Evolutionary conservation across 2,888 invertebrate genomes (phyloP), one percentile per base, ranked within the genome.

Genomic region (Artemia sinica): DNA sequence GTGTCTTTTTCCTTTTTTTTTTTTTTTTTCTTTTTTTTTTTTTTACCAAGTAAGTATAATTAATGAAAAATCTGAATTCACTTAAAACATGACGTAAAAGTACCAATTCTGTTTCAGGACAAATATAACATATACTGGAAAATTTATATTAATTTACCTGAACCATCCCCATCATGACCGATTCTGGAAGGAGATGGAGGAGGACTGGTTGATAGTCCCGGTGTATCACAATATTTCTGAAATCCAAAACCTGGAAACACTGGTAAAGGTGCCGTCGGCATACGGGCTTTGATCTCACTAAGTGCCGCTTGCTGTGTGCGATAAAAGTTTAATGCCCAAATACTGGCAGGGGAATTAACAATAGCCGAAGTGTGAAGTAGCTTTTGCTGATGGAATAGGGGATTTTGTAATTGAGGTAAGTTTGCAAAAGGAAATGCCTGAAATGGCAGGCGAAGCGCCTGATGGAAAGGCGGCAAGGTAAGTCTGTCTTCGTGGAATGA

Each of bases 281-380:
- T 58, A n/a, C 63, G 9, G 8, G 63, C 63, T 28, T 58, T 58
- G 14, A 58, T 58, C 28, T 58, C 63, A 58, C 63, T 58, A 8
- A 58, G 63, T 28, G 63, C 63, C 63, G 63, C 63, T 58, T 58
- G 63, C 63, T 58, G 63, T 28, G 63, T 18, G 9, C 63, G n/a
- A 28, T 58, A 58, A 9, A 58, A 10, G 28, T 58, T 58, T 28
- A 58, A 10, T 11, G 63, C 63, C 63, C 63, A 58, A 58, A 58
- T n/a, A 10, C 63, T 58, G 63, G 63, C 63, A 0, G n/a, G 63
- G 14, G 63, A 58, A 58, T 58, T 58, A 9, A 28, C 63, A 11
- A 58, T 9, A 8, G 63, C 63, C 63, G 63, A 58, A n/a, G 63
- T n/a, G 11, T 58, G 63, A 28, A 58, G 63, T 28, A 58, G 11